Percentiles rank a stretch among this genome's conserved stretches.
These are phyloP conservation scores for Ceratitis capitata DNA, from an alignment of 1,140 invertebrate genomes.

Conservation along the genomic window DNA sequence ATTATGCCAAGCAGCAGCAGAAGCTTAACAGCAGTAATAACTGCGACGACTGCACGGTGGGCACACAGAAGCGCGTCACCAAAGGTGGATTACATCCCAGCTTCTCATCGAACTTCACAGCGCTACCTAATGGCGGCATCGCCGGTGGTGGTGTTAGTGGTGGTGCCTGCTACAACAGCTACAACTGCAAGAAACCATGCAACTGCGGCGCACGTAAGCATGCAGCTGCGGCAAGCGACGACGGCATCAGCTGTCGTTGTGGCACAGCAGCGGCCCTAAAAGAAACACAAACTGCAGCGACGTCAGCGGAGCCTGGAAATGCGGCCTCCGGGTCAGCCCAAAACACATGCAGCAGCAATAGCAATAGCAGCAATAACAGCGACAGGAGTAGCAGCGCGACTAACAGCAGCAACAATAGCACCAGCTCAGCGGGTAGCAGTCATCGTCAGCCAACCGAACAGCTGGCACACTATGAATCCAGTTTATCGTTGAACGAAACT, in stretches of 20 bases:
- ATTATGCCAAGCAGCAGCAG: constrained; percentile 56
- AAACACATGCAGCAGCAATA: neutral
- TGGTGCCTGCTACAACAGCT: constrained; percentile 65
- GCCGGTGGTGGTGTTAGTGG: too few species aligned
- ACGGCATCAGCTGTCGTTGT: constrained; percentile 38
- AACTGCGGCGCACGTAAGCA: constrained; percentile 54
- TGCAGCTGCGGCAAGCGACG: constrained; percentile 48
- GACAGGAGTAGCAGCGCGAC: constrained; percentile 59
- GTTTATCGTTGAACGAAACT: constrained; percentile 51
- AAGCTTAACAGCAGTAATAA: constrained; percentile 41
- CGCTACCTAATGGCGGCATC: constrained; percentile 69
- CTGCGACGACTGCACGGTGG: constrained; percentile 12
- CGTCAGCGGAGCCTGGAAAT: neutral
- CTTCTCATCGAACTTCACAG: constrained; percentile 73
- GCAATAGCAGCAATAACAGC: constrained; percentile 15
- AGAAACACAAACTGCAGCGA: neutral
- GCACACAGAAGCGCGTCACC: constrained; percentile 50
- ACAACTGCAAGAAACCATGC: constrained; percentile 62
- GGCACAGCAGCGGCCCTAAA: neutral
- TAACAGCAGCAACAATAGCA: constrained; percentile 62
- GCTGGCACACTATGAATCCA: constrained; percentile 64
- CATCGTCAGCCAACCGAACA: constrained; percentile 61
- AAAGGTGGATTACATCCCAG: constrained; percentile 68
- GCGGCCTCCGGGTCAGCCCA: neutral
- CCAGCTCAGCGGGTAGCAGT: constrained; percentile 61